These are phyloP conservation scores for Coptodon bakossiorum DNA, from an alignment of 2,113 vertebrate genomes.

Conservation along the genomic window DNA sequence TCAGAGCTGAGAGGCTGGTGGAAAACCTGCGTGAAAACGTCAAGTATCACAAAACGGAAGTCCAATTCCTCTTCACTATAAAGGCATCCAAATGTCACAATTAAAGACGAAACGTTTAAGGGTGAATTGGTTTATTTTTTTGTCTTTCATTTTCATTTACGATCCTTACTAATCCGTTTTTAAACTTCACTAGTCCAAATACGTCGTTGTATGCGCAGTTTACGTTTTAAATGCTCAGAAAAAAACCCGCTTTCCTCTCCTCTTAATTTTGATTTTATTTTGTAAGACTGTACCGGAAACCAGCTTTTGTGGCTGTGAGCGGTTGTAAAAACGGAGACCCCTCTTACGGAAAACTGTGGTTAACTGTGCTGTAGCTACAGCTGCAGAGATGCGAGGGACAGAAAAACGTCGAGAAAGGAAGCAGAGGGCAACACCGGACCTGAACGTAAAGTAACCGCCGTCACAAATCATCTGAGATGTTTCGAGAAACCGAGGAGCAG, in stretches of 20 bases:
- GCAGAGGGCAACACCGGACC: not conserved
- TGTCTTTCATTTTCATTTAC: no score
- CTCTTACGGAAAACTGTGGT: conserved; percentile 44
- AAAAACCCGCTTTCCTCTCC: not conserved
- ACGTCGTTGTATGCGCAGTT: not conserved
- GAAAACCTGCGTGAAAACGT: not conserved
- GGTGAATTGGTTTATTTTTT: not conserved
- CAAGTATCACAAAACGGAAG: not conserved
- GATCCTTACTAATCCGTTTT: not conserved
- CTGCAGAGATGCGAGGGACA: conserved; percentile 62
- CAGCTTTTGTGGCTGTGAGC: not conserved
- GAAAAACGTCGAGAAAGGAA: conserved; percentile 37
- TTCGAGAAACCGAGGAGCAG: conserved; percentile 15
- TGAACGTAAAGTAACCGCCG: conserved; percentile 27
- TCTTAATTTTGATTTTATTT: conserved; percentile 20
- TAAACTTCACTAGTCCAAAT: not conserved
- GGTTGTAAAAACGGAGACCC: conserved; percentile 36
- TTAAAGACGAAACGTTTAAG: not conserved
- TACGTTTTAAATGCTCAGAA: not conserved
- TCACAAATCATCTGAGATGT: conserved; percentile 39
- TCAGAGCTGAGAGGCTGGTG: not conserved
- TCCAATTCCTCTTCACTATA: not conserved
- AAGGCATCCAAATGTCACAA: not conserved
- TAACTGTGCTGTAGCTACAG: conserved; percentile 42
- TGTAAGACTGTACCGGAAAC: conserved; percentile 26